Conservation (phyloP, 2,797 vertebrate species). For the Phataginus tetradactyla region DNA sequence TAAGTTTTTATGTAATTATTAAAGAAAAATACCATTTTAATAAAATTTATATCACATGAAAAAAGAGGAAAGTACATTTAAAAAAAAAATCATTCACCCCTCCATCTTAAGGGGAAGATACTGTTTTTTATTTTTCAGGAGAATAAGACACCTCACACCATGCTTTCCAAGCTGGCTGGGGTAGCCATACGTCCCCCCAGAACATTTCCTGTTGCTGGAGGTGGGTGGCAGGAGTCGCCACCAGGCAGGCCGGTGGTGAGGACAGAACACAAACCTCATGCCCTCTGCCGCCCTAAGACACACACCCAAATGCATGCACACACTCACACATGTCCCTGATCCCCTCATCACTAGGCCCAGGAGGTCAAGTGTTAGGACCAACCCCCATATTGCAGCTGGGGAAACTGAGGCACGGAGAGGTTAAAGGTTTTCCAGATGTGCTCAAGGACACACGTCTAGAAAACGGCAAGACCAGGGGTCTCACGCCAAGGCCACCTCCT, state of each 20-base stretch:
- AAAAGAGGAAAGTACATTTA: background rate
- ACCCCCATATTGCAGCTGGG: background rate
- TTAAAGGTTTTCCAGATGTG: too few species aligned
- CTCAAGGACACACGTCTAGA: too few species aligned
- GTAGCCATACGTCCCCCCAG: background rate
- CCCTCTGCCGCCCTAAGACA: too few species aligned
- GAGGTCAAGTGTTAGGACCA: too few species aligned
- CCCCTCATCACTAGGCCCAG: background rate
- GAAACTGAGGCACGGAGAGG: background rate
- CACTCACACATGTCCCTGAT: fast-evolving
- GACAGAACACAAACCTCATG: fast-evolving
- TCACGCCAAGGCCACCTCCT: too few species aligned
- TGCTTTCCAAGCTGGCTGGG: background rate
- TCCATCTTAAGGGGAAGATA: background rate
- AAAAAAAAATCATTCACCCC: background rate
- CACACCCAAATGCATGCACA: fast-evolving
- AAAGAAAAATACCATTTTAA: background rate
- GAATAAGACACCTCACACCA: background rate
- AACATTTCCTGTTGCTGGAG: background rate
- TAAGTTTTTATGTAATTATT: background rate
- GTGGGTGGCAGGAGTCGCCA: background rate
- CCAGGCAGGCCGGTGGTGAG: too few species aligned
- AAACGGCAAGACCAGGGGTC: background rate
- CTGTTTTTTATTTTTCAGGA: background rate
- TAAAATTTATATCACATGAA: background rate